A percentile compares a stretch with the other conserved stretches of the same genome.
Evolutionary conservation across 2,888 invertebrate genomes (phyloP).

Genomic region (Tipula lateralis): DNA sequence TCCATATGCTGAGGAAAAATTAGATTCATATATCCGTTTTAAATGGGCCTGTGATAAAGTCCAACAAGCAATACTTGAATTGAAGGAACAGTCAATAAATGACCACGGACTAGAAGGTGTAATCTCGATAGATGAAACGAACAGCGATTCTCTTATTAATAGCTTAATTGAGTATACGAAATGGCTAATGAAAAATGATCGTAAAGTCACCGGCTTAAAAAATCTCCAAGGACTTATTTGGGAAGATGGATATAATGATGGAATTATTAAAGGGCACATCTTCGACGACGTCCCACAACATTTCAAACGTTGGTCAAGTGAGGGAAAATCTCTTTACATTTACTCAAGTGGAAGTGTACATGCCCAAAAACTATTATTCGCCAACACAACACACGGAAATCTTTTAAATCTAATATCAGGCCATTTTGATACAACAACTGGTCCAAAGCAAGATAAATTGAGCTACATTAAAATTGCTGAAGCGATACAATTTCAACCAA

Average conservation of each 20-base stretch:
- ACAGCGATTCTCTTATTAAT: constrained; percentile 55
- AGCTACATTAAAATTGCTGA: constrained; percentile 76
- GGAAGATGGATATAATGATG: constrained; percentile 75
- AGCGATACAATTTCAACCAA: constrained; percentile 58
- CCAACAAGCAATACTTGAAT: constrained; percentile 59
- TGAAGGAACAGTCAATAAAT: constrained; percentile 59
- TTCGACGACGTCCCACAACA: constrained; percentile 78
- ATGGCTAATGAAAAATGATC: constrained; percentile 76
- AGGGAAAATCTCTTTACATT: constrained; percentile 68
- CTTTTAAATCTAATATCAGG: constrained; percentile 65
- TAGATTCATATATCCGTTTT: constrained; percentile 62
- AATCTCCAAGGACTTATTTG: constrained; percentile 87
- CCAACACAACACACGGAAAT: constrained; percentile 71
- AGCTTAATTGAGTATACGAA: constrained; percentile 66
- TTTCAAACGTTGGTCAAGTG: constrained; percentile 65
- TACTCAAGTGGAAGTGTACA: constrained; percentile 90
- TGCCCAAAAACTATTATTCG: constrained; percentile 84
- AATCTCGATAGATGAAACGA: constrained; percentile 54
- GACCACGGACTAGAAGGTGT: constrained; percentile 57
- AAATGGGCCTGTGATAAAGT: constrained; percentile 68
- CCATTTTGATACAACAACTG: constrained; percentile 83
- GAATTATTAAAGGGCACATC: constrained; percentile 81
- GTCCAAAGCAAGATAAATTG: constrained; percentile 68
- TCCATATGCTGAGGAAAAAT: constrained; percentile 69
- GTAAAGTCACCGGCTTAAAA: constrained; percentile 76